Base-by-base conservation (phyloP, 2,888 invertebrate species). In the Melanophora roralis region DNA sequence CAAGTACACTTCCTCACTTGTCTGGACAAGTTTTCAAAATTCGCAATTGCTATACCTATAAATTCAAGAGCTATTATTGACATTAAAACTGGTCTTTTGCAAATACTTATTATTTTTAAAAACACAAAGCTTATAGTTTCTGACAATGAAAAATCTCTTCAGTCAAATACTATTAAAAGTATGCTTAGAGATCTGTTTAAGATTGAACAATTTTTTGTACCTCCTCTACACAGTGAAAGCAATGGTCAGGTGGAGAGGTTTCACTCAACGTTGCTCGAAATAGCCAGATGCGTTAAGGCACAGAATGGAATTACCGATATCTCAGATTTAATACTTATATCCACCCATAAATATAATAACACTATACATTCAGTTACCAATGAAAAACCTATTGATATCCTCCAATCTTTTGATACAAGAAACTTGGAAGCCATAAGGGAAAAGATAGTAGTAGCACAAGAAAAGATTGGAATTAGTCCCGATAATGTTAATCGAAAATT, bases 1-100 rank as follows among this genome's bases (percentile, higher is more conserved):
- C 64, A 64, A 55, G 36, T 47, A 2, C 73, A 73, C 45, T 64
- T 64, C 19, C 45, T 73, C 14, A 64, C 71, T 71, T 71, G 64
- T 45, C 27, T 71, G 11, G 71, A 71, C 9, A 79, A 62, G 32
- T 53, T 32, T 53, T 53, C 51, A 1, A 53, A 32, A 5, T 53
- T 51, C 14, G 51, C 51, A 23, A 7, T 49, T 49, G 23, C 23
- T 49, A 21, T 49, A 23, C 49, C 49, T 12, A 43, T 43, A 14
- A 16, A 16, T 45, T 45, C 19, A 19, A 16, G 45, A 45, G 45
- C 45, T 2, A 16, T 43, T 16, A 7, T 27, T 6, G 23, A 49
- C 23, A 5, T 49, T 23, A 49, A 23, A n/a, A 49, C 19, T 19
- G 47, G 19, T 11, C 34, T 64, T 7, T 16, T 64, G 11, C 64